Percentiles rank a stretch among this genome's conserved stretches.
Conservation (phyloP, 2,113 vertebrate species). For the Cisticola juncidis region DNA sequence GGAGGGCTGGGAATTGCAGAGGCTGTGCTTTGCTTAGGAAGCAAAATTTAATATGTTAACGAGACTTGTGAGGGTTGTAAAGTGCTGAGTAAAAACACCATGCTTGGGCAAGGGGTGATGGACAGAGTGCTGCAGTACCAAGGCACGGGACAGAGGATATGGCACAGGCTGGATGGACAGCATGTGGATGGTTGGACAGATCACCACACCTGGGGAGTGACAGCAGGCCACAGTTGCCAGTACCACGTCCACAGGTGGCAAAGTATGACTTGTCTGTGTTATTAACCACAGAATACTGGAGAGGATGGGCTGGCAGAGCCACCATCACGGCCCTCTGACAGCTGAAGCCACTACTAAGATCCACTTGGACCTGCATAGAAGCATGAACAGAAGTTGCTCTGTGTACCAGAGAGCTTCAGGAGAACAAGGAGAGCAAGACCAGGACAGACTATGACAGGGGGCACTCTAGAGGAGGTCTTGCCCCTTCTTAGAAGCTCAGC, state of each 20-base stretch:
- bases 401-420: not conserved
- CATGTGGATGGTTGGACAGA: not conserved
- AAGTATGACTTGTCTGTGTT: not conserved
- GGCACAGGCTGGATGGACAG: not conserved
- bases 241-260: not conserved
- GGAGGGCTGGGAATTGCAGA: not conserved
- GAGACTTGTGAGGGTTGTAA: not conserved
- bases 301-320: not conserved
- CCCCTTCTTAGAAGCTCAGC: not conserved
- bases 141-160: rapidly evolving
- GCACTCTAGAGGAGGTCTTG: not conserved
- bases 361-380: not conserved
- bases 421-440: not conserved
- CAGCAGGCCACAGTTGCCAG: not conserved
- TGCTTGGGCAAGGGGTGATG: not conserved
- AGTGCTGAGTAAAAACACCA: rapidly evolving
- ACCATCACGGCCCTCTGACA: not conserved
- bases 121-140: not conserved
- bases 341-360: not conserved
- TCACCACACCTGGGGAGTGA: not conserved
- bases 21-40: not conserved
- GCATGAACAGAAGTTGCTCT: not conserved
- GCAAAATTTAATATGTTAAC: not conserved
- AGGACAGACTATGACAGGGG: not conserved
- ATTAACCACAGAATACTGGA: not conserved